Conservation (phyloP, 2,113 vertebrate genomes). For the Pyrgilauda ruficollis region DNA sequence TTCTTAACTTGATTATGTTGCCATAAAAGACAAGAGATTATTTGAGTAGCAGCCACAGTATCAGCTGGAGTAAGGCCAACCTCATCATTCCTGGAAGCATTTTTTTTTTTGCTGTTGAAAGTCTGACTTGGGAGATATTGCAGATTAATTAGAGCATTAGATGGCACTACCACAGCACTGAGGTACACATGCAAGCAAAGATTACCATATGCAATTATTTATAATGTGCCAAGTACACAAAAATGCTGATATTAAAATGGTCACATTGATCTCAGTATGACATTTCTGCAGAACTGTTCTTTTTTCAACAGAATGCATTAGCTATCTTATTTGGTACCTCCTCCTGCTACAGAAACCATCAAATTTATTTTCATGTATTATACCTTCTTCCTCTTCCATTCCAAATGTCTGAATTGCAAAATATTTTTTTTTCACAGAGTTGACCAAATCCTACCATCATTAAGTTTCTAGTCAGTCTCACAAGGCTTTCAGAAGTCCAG, state of each 20-base stretch:
- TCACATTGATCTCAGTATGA: background rate
- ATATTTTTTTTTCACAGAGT: background rate
- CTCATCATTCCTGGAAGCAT: background rate
- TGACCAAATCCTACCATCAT: background rate
- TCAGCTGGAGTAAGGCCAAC: conserved; percentile 26
- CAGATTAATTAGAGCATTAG: background rate
- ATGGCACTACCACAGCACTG: background rate
- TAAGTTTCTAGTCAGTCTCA: background rate
- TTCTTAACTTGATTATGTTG: conserved; percentile 44
- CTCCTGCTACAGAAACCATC: background rate
- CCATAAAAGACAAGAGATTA: conserved; percentile 14
- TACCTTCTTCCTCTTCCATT: background rate
- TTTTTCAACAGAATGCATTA: background rate
- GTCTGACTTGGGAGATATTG: background rate
- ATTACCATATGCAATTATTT: background rate
- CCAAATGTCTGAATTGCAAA: background rate
- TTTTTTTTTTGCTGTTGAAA: background rate
- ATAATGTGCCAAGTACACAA: background rate
- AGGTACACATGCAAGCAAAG: background rate
- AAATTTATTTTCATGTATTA: background rate
- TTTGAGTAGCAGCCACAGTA: background rate
- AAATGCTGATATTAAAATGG: background rate
- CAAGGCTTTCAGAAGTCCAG: background rate
- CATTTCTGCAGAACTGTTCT: background rate
- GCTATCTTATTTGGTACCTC: background rate